A percentile compares a stretch with the other conserved stretches of the same genome.
These are phyloP conservation scores for Athalia circularis DNA, from an alignment of 2,888 invertebrate species.

Conservation along the genomic window DNA sequence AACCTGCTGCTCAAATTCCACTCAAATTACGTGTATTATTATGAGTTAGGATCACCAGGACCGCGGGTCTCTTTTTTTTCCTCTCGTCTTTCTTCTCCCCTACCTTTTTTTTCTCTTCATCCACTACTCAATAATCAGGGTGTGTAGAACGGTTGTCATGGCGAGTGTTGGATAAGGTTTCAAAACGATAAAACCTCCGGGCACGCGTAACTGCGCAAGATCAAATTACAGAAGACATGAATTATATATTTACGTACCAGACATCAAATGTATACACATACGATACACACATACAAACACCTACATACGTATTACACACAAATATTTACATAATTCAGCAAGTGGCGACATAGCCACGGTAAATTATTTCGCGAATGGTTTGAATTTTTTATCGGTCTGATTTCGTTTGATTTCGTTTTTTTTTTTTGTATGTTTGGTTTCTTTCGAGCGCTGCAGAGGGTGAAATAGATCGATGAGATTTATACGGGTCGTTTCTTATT, in stretches of 20 bases:
- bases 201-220: conserved; percentile 36
- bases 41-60: conserved; percentile 41
- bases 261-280: too few species aligned
- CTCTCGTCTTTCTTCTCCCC: neutral
- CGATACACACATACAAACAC: too few species aligned
- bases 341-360: too few species aligned
- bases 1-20: conserved; percentile 45
- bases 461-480: neutral
- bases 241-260: neutral
- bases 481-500: neutral
- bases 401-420: neutral
- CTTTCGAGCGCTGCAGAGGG: too few species aligned
- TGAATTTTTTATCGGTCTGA: neutral
- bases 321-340: too few species aligned
- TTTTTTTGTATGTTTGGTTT: neutral
- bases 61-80: conserved; percentile 9
- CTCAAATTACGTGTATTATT: conserved; percentile 47
- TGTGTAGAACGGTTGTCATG: conserved; percentile 15
- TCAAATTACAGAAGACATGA: conserved; percentile 33
- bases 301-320: too few species aligned
- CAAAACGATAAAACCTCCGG: conserved; percentile 23
- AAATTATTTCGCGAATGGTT: neutral
- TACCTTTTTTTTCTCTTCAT: neutral
- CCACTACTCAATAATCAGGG: neutral
- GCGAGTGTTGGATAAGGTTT: conserved; percentile 38